A percentile compares a stretch with the other conserved stretches of the same genome.
Evolutionary conservation across 2,888 invertebrate species (phyloP).

Genomic region (Catocala nupta): DNA sequence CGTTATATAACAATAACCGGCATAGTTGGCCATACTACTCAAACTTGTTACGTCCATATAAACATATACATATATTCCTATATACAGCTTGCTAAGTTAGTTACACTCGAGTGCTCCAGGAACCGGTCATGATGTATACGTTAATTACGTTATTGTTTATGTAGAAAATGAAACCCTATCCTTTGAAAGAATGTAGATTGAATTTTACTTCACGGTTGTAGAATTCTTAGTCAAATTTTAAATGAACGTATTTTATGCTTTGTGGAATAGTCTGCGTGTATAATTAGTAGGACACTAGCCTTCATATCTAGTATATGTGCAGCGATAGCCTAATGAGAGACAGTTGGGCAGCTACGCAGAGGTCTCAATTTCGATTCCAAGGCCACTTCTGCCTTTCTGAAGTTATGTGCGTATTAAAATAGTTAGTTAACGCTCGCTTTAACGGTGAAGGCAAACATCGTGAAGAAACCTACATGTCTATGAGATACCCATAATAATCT

Average conservation of each 20-base stretch:
- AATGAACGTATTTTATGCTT: background rate
- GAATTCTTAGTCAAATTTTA: constrained; percentile 6
- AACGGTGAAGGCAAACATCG: too few relatives aligned
- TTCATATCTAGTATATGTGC: background rate
- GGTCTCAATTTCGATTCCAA: too few relatives aligned
- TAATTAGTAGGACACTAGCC: background rate
- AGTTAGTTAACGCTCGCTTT: too few relatives aligned
- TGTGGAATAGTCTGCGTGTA: background rate
- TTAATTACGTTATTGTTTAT: constrained; percentile 3
- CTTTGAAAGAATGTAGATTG: background rate
- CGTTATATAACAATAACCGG: constrained; percentile 29
- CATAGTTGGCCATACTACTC: constrained; percentile 23
- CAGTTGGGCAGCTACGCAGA: too few relatives aligned
- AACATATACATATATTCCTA: too few relatives aligned
- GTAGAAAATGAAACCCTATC: constrained; percentile 2
- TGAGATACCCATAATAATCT: too few relatives aligned
- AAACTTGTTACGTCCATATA: constrained; percentile 18
- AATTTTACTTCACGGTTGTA: constrained; percentile 1
- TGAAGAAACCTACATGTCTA: too few relatives aligned
- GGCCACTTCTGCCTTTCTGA: too few relatives aligned
- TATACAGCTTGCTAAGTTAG: too few relatives aligned
- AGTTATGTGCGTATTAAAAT: too few relatives aligned
- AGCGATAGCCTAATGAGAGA: too few relatives aligned
- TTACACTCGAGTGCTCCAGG: background rate
- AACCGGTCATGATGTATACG: constrained; percentile 1